phyloP scores from a whole-genome alignment of 2,888 invertebrate species.

The Caenorhabditis virilis region DNA sequence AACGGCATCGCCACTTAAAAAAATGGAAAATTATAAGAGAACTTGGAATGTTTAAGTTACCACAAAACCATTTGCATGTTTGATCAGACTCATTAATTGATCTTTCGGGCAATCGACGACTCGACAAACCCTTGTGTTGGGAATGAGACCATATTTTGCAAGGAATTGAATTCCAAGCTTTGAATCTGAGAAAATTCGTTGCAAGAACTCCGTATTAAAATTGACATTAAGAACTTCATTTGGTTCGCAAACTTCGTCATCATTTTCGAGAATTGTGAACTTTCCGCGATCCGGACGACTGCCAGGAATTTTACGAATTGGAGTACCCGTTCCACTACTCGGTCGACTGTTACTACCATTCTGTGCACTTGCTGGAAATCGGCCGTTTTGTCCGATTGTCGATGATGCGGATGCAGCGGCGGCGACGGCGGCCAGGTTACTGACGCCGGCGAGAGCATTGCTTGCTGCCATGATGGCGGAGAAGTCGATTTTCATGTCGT shows the following conservation, averaged over 20 bases:
- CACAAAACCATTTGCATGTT: slow-evolving; percentile 53
- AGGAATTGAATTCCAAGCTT: slow-evolving; percentile 48
- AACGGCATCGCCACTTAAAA: slow-evolving; percentile 51
- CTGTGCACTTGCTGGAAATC: slow-evolving; percentile 9
- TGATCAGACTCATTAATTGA: slow-evolving; percentile 50
- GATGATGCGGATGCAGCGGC: no score
- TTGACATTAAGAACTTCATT: slow-evolving; percentile 42
- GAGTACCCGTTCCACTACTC: slow-evolving; percentile 17
- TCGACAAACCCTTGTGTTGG: slow-evolving; percentile 45
- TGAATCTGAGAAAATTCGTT: slow-evolving; percentile 41
- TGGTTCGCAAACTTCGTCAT: slow-evolving; percentile 33
- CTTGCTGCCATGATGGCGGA: slow-evolving; percentile 19
- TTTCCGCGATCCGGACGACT: slow-evolving; percentile 46
- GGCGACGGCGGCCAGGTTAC: slow-evolving; percentile 11
- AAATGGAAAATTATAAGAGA: background rate
- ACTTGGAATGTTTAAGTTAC: slow-evolving; percentile 12
- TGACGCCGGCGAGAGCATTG: slow-evolving; percentile 4
- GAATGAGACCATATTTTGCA: slow-evolving; percentile 48
- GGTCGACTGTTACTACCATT: slow-evolving; percentile 7
- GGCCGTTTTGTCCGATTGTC: no score
- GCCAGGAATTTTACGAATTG: slow-evolving; percentile 25
- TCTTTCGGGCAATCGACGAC: slow-evolving; percentile 47
- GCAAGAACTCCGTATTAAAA: slow-evolving; percentile 38
- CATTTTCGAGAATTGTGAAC: slow-evolving; percentile 51
- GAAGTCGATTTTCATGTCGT: slow-evolving; percentile 36